Base-by-base conservation (phyloP, 2,113 vertebrate species). In the Rhynchopsitta pachyrhyncha region DNA sequence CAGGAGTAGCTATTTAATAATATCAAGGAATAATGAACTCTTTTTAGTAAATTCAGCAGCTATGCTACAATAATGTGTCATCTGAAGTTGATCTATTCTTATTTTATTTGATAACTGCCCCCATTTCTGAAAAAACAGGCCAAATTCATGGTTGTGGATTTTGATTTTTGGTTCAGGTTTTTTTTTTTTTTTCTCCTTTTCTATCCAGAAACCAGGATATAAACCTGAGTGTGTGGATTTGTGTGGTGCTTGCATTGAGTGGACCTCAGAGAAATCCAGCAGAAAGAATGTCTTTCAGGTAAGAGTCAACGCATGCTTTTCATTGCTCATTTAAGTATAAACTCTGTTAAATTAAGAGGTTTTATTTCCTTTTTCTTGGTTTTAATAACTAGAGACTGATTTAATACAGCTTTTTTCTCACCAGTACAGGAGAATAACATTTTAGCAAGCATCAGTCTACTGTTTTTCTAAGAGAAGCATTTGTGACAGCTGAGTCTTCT, bases 221-320 rank as follows among this genome's bases (percentile, higher is more conserved):
- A 99, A 98, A 95, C 95, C 98, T 50, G 98, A 99, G 84, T 98
- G 94, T 42, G 97, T 98, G 95, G 98, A 99, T 96, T 97, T 99
- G 82, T 97, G 95, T 86, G 98, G 98, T 31, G 99, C 98, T 94
- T 92, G 94, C 17, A 98, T 99, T 68, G 98, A 98, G 60, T 99
- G 99, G 98, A 97, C 98, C 66, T 98, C 97, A 23, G 98, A 99
- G 95, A 99, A 99, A 97, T 99, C 98, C 71, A 99, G 98, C 97
- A 98, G 97, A 90, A 99, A 98, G 96, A 98, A 99, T 35, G 98
- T 99, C 63, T 97, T 99, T 96, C 98, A 99, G 98, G 98, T 99
- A 98, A 95, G 98, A 97, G 63, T 31, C 80, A 93, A 52, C 15
- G 18, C 91, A 55, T 92, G 83, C 7, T 5, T 81, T 93, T 57